Base-by-base conservation (phyloP, 2,797 vertebrate genomes). In the Bovichtus variegatus region DNA sequence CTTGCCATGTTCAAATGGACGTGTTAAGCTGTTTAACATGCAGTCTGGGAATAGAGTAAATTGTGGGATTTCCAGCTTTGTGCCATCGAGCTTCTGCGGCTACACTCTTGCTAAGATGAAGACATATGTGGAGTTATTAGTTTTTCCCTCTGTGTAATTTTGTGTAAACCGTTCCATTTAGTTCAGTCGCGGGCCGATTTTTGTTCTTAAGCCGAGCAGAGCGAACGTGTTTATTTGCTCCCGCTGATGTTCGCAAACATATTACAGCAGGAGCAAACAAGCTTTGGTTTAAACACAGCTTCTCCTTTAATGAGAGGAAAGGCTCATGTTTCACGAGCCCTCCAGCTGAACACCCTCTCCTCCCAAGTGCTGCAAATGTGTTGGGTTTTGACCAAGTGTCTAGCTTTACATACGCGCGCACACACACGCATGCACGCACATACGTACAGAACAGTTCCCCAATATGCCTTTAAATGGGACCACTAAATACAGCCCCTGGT, bases 381-480 rank as follows among this genome's bases (percentile, higher is more conserved):
- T 87, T 81, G 74, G 77, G 85, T 81, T 90, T 81, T 87, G 90
- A 87, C 92, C 90, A 91, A 90, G 85, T 46, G 50, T 70, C 76
- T 72, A 54, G 73, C 69, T 79, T 80, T 80, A 86, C 86, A 70
- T 55, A 71, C 78, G 41, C 72, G 27, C 63, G 18, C 29, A n/a
- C 51, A 36, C 62, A 43, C 57, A 18, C 69, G 82, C 57, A 70
- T 76, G 80, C 58, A 50, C 62, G 38, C 31, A 74, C 49, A 74
- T 51, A 77, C 83, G 69, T 36, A 74, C 57, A 41, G 78, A 91
- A 65, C 80, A 68, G 79, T 89, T 90, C 86, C 87, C 89, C 91
- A 85, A 90, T 92, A 90, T 93, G 83, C 87, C 87, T 92, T 92
- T 93, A 94, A 94, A 94, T 91, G 92, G 92, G 82, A 89, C 87